Base-by-base conservation (phyloP, 1,140 invertebrate species). In the Solen grandis region DNA sequence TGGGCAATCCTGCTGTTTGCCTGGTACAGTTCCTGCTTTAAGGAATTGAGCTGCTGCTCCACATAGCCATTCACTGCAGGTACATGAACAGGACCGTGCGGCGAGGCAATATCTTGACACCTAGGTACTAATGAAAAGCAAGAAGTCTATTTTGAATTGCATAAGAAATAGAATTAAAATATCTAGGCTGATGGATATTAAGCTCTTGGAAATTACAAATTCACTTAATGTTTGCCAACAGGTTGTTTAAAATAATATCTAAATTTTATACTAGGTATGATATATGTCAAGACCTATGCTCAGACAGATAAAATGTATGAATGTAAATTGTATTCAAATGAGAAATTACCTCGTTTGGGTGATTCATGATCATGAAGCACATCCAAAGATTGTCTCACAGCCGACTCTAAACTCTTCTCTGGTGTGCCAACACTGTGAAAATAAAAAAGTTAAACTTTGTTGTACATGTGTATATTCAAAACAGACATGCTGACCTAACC, bases 1-100 rank as follows among this genome's bases (percentile, higher is more conserved):
- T 65, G 25, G 14, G 62, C 62, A 19, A 65, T 65, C 62, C 62
- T 65, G 36, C 62, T 33, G 62, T 65, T 65, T 13, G 62, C 62
- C 25, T 33, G 62, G 36, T 65, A 63, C 19, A 63, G 60, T 22
- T 63, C 60, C 13, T 63, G 27, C 16, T 25, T 29, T 16, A 65
- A 25, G 13, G 38, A 36, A 16, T 38, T 16, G 16, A 65, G 13
- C 38, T 65, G 25, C 22, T 65, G 62, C 31, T 65, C 62, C 31
- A 19, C 10, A 25, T 57, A 57, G 5, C 54, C 54, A 57, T 65
- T 65, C 62, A 65, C 62, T 33, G 62, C 62, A 36, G 62, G 31
- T 31, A 65, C 31, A 65, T 65, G 62, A 35, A 65, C 62, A 33
- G 62, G 62, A 13, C 38, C 31, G 31, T 22, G 25, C n/a, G n/a